Conservation (phyloP, 1,140 invertebrate genomes). For the Doryteuthis pealeii region DNA sequence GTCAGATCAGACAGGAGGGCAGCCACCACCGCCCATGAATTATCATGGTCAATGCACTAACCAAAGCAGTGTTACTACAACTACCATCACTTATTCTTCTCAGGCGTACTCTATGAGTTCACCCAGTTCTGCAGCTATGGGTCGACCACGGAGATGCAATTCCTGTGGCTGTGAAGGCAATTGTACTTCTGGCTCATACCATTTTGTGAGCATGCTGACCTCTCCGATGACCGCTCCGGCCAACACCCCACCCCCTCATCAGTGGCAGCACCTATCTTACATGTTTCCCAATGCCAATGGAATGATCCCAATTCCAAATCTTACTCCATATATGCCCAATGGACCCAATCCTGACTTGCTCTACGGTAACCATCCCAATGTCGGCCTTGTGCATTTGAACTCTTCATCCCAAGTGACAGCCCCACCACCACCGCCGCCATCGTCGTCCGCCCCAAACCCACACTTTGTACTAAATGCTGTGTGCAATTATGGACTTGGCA, state of each 20-base stretch:
- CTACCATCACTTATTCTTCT: slow-evolving; percentile 13
- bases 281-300: slow-evolving; percentile 18
- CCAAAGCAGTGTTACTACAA: slow-evolving; percentile 13
- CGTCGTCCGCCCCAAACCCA: not conserved
- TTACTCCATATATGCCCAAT: slow-evolving; percentile 9
- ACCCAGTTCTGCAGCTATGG: slow-evolving; percentile 7
- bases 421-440: not conserved
- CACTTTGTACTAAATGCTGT: not conserved
- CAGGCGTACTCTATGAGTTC: slow-evolving; percentile 22
- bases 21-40: not conserved
- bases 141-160: slow-evolving; percentile 6
- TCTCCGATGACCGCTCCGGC: not conserved
- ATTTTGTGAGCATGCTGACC: slow-evolving; percentile 1
- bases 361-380: slow-evolving; percentile 16
- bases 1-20: not conserved
- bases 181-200: slow-evolving; percentile 12
- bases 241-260: not conserved
- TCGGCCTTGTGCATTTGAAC: slow-evolving; percentile 6
- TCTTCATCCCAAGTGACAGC: not conserved
- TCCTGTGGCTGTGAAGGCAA: slow-evolving; percentile 15
- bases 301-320: slow-evolving; percentile 17
- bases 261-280: not conserved
- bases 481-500: not conserved
- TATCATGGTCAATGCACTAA: slow-evolving; percentile 18
- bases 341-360: slow-evolving; percentile 16